Evolutionary conservation across 1,140 invertebrate species (phyloP), one percentile per base, ranked within the genome.

Genomic region (Drosophila sp.): DNA sequence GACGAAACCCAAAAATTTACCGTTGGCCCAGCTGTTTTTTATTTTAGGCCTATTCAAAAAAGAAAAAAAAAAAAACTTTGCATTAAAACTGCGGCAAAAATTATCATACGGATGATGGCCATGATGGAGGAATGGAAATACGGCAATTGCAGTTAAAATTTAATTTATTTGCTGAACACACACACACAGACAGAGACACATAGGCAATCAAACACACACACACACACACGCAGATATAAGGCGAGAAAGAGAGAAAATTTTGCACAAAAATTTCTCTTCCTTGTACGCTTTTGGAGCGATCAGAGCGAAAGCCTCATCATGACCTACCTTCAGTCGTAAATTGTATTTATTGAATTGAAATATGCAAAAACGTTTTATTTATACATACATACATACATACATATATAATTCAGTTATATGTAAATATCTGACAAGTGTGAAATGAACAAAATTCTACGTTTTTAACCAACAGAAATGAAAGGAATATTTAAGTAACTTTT

Each of bases 241-340:
- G 6, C 23, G 44, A 27, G 23, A 50, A 50, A 50, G 44, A 50
- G 44, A 50, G 44, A 50, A 50, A 50, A 50, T 50, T 27, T 25
- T 27, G 23, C 44, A 17, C 23, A 50, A 47, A 74, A 74, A 76
- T 76, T 76, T 76, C 73, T 76, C 73, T 76, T 76, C 73, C 73
- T 76, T 76, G 65, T 69, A 32, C 38, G 54, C 55, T 32, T 67
- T 70, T 70, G 11, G 29, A 44, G 44, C 64, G 35, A 10, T 55
- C 25, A 64, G 47, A 55, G 35, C 60, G 62, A 54, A 54, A 65
- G 62, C 66, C 47, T 3, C 32, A 30, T 60, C 71, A 75, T 75
- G 72, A 75, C 72, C 72, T 75, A 75, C 72, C 72, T 75, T 75
- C 57, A 75, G 72, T 27, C 35, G 70, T 29, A 61, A 40, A 40